Evolutionary conservation across 2,113 vertebrate species (phyloP).

Genomic region (Desmodus rotundus): DNA sequence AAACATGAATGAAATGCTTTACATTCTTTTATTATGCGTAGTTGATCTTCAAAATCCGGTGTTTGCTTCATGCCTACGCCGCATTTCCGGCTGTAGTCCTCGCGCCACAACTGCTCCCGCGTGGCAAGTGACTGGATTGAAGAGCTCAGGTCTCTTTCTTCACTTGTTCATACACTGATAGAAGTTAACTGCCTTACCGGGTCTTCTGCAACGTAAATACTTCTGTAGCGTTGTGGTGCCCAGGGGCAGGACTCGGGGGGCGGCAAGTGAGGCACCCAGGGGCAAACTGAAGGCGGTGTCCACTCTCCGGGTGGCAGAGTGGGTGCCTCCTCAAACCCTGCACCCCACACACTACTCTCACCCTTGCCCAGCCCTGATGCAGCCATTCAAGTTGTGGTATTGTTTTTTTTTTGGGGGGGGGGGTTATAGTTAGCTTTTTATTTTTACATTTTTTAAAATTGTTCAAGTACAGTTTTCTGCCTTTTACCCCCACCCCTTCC

Average conservation of each 20-base stretch:
- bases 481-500: no score
- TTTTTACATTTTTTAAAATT: no score
- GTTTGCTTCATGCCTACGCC: not conserved
- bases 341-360: fast-evolving
- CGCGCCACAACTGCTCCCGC: not conserved
- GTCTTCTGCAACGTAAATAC: not conserved
- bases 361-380: not conserved
- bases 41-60: not conserved
- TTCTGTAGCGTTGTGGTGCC: not conserved
- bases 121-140: not conserved
- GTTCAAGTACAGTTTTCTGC: no score
- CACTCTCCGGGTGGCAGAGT: not conserved
- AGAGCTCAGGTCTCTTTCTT: not conserved
- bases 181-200: not conserved
- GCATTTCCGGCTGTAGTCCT: not conserved
- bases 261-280: not conserved
- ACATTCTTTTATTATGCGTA: not conserved
- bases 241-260: not conserved
- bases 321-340: not conserved
- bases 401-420: no score
- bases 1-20: not conserved
- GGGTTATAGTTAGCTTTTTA: no score
- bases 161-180: not conserved
- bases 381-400: not conserved
- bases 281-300: not conserved